A percentile compares a stretch with the other conserved stretches of the same genome.
Conservation (phyloP, 2,888 invertebrate genomes). For the Pemphredon lugubris region DNA sequence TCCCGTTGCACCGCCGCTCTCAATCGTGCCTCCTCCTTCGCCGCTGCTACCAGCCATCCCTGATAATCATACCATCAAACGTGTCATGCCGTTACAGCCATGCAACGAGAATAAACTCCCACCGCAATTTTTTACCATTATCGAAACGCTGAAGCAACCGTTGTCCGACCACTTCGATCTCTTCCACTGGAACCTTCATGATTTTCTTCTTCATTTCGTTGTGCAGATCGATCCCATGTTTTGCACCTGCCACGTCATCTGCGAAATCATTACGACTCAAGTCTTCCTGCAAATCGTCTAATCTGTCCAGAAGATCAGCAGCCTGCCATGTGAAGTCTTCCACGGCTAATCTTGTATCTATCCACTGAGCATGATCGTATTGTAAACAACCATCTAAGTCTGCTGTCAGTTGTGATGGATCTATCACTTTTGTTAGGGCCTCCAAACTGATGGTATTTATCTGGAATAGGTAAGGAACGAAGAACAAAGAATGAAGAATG, state of each 20-base stretch:
- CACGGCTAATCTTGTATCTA: conserved; percentile 95
- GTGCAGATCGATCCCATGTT: conserved; percentile 95
- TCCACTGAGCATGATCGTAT: conserved; percentile 99
- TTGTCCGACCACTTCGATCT: conserved; percentile 94
- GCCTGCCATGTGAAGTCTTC: conserved; percentile 99
- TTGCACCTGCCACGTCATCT: conserved; percentile 95
- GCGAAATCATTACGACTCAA: conserved; percentile 96
- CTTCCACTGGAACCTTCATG: conserved; percentile 95
- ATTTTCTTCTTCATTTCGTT: conserved; percentile 97
- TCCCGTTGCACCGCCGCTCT: conserved; percentile 85
- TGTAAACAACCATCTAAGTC: conserved; percentile 96
- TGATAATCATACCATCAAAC: conserved; percentile 27
- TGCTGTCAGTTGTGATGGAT: conserved; percentile 94
- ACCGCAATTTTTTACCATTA: conserved; percentile 65
- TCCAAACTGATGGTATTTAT: conserved; percentile 98
- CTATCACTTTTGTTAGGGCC: conserved; percentile 95
- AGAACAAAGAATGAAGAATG: no score
- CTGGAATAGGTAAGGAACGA: conserved; percentile 82
- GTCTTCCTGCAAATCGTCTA: conserved; percentile 96
- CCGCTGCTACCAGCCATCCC: conserved; percentile 62
- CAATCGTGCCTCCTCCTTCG: conserved; percentile 85
- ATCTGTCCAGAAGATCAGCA: conserved; percentile 93
- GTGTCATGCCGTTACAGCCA: no score
- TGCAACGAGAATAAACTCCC: no score
- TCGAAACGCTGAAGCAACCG: conserved; percentile 85